A percentile compares a stretch with the other conserved stretches of the same genome.
Evolutionary conservation across 2,797 vertebrate genomes (phyloP).

Genomic region (Manis javanica): DNA sequence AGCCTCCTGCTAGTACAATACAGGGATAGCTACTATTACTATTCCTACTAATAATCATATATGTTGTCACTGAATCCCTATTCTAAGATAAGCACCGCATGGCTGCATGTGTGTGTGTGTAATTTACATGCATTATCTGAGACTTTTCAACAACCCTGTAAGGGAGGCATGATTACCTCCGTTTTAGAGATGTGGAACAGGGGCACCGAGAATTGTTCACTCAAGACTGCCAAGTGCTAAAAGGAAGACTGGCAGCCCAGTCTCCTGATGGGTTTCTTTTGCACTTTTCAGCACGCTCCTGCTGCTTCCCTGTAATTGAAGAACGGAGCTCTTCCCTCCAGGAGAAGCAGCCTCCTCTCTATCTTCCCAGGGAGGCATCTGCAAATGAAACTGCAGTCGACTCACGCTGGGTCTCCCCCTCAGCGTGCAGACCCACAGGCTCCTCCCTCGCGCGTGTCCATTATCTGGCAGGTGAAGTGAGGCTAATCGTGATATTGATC

Average conservation of each 20-base stretch:
- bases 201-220: neutral
- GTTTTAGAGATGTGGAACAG: neutral
- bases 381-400: constrained; percentile 54
- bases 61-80: neutral
- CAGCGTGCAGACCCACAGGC: neutral
- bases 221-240: neutral
- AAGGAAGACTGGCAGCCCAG: neutral
- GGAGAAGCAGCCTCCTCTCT: neutral
- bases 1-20: neutral
- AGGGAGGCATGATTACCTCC: neutral
- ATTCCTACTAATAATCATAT: neutral
- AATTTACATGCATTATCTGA: neutral
- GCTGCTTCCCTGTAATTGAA: neutral
- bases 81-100: neutral
- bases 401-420: neutral
- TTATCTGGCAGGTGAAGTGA: neutral
- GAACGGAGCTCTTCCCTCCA: neutral
- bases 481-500: neutral
- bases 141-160: neutral
- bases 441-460: neutral
- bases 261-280: neutral
- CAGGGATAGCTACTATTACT: neutral
- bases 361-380: neutral
- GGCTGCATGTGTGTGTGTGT: neutral
- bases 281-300: neutral